Conservation (phyloP, 2,113 vertebrate genomes). For the Charadrius vociferus region DNA sequence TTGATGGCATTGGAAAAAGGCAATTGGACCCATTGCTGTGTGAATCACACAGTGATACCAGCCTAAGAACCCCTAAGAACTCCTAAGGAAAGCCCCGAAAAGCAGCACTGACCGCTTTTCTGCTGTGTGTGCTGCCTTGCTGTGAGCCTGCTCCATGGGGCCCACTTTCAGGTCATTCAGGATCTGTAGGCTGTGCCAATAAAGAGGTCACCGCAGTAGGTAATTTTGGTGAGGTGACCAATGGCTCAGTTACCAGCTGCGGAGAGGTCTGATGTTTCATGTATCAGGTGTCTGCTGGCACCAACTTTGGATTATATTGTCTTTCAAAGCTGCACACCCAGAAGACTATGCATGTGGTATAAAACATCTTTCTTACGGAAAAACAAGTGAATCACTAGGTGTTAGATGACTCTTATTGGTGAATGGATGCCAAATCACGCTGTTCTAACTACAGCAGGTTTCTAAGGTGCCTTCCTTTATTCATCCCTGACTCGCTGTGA, state of each 20-base stretch:
- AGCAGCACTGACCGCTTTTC: background rate
- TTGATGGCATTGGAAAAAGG: background rate
- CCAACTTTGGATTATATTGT: background rate
- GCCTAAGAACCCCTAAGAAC: background rate
- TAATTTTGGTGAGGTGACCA: background rate
- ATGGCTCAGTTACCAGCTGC: background rate
- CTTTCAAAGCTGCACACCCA: background rate
- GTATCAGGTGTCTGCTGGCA: background rate
- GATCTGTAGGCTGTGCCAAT: background rate
- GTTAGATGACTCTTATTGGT: background rate
- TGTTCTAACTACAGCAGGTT: background rate
- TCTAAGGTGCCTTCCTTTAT: background rate
- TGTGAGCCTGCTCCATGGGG: background rate
- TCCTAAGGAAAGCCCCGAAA: background rate
- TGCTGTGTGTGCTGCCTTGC: background rate
- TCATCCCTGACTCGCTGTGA: background rate
- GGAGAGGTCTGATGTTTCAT: background rate
- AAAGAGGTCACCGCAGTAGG: background rate
- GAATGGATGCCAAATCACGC: background rate
- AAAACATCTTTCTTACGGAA: background rate
- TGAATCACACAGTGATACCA: background rate
- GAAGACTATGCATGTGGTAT: background rate
- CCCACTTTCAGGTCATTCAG: background rate
- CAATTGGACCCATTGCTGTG: rapidly evolving
- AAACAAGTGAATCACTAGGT: slow-evolving; percentile 20